Conservation (phyloP, 2,113 vertebrate genomes). For the Amblyopsis rosae region DNA sequence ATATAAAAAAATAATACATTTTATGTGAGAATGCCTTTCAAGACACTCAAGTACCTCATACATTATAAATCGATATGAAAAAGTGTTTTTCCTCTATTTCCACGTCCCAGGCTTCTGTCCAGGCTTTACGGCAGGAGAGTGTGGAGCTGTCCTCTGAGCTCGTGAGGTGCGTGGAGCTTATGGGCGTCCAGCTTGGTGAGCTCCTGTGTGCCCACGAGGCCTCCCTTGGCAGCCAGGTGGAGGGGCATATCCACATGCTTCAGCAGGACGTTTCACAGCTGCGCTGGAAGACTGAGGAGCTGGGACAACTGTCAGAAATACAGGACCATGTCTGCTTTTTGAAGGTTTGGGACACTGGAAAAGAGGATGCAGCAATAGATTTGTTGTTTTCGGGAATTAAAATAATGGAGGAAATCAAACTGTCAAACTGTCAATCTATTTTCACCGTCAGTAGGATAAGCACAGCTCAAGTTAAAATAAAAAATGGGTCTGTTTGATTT, state of each 20-base stretch:
- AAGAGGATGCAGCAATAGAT: background rate
- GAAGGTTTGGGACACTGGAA: conserved; percentile 49
- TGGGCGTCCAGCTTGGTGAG: conserved; percentile 55
- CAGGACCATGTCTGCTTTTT: conserved; percentile 69
- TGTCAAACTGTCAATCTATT: no score
- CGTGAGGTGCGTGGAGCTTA: conserved; percentile 43
- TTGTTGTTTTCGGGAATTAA: background rate
- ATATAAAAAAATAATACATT: background rate
- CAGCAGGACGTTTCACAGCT: conserved; percentile 69
- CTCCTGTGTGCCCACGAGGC: conserved; percentile 59
- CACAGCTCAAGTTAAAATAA: no score
- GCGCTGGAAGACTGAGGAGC: conserved; percentile 57
- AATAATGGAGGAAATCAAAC: no score
- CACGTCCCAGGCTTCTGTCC: conserved; percentile 54
- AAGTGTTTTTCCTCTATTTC: background rate
- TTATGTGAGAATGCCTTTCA: background rate
- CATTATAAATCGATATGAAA: background rate
- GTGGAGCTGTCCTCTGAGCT: conserved; percentile 58
- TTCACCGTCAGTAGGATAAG: no score
- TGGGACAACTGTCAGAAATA: conserved; percentile 54
- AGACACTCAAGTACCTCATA: background rate
- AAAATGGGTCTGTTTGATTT: no score
- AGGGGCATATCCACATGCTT: conserved; percentile 57
- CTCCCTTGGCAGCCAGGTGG: conserved; percentile 41
- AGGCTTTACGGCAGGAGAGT: conserved; percentile 65